Base-by-base conservation (phyloP, 2,888 invertebrate genomes). In the Malachius bipustulatus region DNA sequence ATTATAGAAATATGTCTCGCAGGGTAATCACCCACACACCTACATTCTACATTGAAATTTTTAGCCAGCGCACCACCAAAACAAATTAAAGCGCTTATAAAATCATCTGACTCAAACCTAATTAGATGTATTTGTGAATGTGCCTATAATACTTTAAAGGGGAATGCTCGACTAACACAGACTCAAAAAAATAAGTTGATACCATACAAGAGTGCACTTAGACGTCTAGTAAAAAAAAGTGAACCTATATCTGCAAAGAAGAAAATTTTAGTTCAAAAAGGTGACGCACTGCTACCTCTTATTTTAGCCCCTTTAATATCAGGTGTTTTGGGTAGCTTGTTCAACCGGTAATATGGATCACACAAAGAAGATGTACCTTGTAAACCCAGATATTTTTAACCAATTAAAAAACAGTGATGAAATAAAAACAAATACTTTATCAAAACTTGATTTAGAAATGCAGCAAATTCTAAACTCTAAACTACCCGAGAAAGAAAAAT, bases 301-400 rank as follows among this genome's bases (percentile, higher is more conserved):
- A 24, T 30, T 4, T 26, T 35, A 12, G 35, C 30, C 4, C 31
- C 35, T 10, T 2, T 34, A 13, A 9, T 38, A 30, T 24, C 34
- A n/a, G 35, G 38, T 2, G 34, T 38, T 16, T 11, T 38, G 3
- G 19, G 35, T 15, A 26, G 16, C 19, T 38, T 38, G 11, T 26
- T 38, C 8, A 38, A 30, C 26, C 35, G 31, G 16, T 34, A 37
- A 16, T 12, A 35, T 38, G 35, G 35, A 35, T 10, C 35, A 35
- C 31, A n/a, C 38, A 26, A 31, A 32, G 27, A 38, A 38, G 29
- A 35, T 35, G 28, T 10, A 35, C 2, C 16, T 38, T 14, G 31
- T 38, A 26, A 30, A 36, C 3, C 35, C 35, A 3, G 35, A 35
- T 3, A 19, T 24, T 12, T 11, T 38, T 15, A 14, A 35, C 9